Percentiles rank a stretch among this genome's conserved stretches.
phyloP scores from a whole-genome alignment of 1,140 invertebrate species.

The Lepidurus arcticus region DNA sequence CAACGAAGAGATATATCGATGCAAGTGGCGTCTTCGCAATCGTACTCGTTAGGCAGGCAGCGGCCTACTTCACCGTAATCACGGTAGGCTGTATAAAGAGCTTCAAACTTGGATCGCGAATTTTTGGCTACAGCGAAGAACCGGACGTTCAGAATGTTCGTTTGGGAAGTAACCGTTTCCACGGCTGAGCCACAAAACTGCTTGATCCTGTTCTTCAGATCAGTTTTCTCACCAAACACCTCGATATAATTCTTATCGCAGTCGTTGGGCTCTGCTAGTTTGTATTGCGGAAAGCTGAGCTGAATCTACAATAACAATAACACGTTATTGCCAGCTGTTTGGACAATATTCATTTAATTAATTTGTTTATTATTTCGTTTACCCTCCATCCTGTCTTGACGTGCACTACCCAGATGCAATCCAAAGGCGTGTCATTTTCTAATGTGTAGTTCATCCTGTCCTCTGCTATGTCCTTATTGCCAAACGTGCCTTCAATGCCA shows the following conservation, averaged over 20 bases:
- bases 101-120: conserved; percentile 60
- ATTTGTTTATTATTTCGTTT: conserved; percentile 39
- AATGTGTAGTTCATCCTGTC: conserved; percentile 49
- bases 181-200: conserved; percentile 75
- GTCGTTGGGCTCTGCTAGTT: conserved; percentile 67
- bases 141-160: conserved; percentile 60
- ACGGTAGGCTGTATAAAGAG: conserved; percentile 65
- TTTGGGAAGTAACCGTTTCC: conserved; percentile 56
- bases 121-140: conserved; percentile 61
- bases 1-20: conserved; percentile 65
- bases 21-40: conserved; percentile 79
- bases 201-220: conserved; percentile 53
- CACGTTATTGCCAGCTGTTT: background rate
- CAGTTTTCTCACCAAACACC: conserved; percentile 61
- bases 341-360: background rate
- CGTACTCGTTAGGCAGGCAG: conserved; percentile 59
- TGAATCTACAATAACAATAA: conserved; percentile 55
- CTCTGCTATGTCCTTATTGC: conserved; percentile 50
- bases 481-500: conserved; percentile 51
- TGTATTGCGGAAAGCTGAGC: conserved; percentile 61
- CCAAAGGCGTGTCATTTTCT: conserved; percentile 56
- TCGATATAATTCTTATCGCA: conserved; percentile 76
- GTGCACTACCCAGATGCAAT: conserved; percentile 73
- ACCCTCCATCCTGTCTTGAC: conserved; percentile 64
- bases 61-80: conserved; percentile 43